Conservation (phyloP, 1,140 invertebrate species). For the Lordiphosa stackelbergi region DNA sequence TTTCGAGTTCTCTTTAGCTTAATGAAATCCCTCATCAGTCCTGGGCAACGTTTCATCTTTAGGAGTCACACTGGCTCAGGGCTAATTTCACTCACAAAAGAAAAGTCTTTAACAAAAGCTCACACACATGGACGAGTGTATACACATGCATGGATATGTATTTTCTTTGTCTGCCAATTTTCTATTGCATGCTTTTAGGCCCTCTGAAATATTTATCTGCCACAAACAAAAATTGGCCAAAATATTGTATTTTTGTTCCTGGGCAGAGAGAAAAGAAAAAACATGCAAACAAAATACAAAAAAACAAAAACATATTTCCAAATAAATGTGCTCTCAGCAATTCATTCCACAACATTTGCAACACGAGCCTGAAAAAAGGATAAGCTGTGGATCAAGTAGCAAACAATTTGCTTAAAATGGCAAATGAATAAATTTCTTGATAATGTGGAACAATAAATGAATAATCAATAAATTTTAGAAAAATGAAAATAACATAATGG, state of each 20-base stretch:
- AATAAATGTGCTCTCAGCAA: slow-evolving; percentile 20
- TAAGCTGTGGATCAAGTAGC: slow-evolving; percentile 7
- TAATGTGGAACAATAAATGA: too few species aligned
- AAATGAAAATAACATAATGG: too few species aligned
- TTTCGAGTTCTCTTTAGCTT: slow-evolving; percentile 4
- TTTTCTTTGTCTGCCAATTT: slow-evolving; percentile 8
- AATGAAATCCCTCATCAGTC: slow-evolving; percentile 39
- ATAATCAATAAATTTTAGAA: too few species aligned
- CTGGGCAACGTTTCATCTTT: slow-evolving; percentile 40
- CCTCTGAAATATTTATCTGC: slow-evolving; percentile 37
- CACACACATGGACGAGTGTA: slow-evolving; percentile 21
- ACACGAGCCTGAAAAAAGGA: slow-evolving; percentile 19
- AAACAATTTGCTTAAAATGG: slow-evolving; percentile 25
- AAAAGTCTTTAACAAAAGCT: slow-evolving; percentile 28
- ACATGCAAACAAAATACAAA: neutral
- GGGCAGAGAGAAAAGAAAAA: slow-evolving; percentile 26
- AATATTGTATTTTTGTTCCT: slow-evolving; percentile 5
- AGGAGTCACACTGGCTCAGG: slow-evolving; percentile 17
- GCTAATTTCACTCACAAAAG: slow-evolving; percentile 34
- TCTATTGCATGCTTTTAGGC: slow-evolving; percentile 34
- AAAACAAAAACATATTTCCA: neutral
- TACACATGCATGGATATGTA: slow-evolving; percentile 28
- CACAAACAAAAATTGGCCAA: slow-evolving; percentile 22
- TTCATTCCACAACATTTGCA: slow-evolving; percentile 39
- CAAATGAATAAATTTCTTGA: too few species aligned